phyloP scores from a whole-genome alignment of 2,888 invertebrate genomes.

The Aleiodes testaceus region DNA sequence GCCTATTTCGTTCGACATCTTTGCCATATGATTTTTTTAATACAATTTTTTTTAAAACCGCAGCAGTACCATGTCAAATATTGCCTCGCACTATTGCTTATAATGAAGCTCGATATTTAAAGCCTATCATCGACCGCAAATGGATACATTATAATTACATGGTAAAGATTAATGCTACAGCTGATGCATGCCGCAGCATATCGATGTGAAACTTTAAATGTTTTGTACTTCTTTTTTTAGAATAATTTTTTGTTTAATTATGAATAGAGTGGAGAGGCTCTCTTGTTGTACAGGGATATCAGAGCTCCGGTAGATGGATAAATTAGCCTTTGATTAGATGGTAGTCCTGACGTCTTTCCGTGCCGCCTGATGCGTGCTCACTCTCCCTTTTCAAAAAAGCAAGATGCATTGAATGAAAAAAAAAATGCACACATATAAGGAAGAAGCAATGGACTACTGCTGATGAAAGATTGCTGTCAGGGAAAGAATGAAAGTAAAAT shows the following conservation, averaged over 20 bases:
- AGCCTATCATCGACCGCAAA: conserved; percentile 17
- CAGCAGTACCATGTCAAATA: neutral
- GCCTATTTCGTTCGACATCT: conserved; percentile 35
- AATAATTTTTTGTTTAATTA: conserved; percentile 1
- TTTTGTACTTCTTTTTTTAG: conserved; percentile 10
- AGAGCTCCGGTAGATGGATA: conserved; percentile 50
- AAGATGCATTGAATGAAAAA: conserved; percentile 42
- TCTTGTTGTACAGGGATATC: conserved; percentile 39
- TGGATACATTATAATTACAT: conserved; percentile 25
- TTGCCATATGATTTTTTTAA: conserved; percentile 36
- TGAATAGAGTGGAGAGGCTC: neutral
- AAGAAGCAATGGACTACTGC: conserved; percentile 38
- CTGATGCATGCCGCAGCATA: conserved; percentile 27
- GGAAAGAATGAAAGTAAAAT: conserved; percentile 49
- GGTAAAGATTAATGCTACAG: conserved; percentile 11
- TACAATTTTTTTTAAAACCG: conserved; percentile 32
- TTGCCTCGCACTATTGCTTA: neutral
- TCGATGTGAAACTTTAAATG: conserved; percentile 18
- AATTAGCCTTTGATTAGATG: conserved; percentile 54
- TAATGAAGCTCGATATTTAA: conserved; percentile 25
- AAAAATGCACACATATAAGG: conserved; percentile 46
- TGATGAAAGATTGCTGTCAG: conserved; percentile 51
- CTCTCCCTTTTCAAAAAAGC: conserved; percentile 53
- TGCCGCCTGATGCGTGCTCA: conserved; percentile 45
- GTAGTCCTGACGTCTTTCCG: conserved; percentile 45